Evolutionary conservation across 2,113 vertebrate genomes (phyloP).

Genomic region (Plestiodon gilberti): DNA sequence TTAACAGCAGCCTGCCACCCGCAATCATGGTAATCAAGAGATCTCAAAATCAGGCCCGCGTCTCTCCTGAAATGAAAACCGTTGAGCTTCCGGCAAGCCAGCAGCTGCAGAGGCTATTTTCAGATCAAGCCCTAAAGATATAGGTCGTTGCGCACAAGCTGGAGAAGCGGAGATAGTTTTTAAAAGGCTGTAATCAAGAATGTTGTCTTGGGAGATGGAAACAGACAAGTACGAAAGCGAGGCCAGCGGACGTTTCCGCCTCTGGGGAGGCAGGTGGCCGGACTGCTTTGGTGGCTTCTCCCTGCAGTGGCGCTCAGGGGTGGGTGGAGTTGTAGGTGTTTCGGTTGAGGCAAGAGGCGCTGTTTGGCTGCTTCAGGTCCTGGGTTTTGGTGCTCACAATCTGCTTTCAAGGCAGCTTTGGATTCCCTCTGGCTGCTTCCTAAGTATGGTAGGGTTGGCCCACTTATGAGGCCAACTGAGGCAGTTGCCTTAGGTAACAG

Average conservation of each 20-base stretch:
- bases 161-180: background rate
- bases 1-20: background rate
- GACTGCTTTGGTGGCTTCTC: no score
- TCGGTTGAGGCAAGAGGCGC: background rate
- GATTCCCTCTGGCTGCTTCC: background rate
- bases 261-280: background rate
- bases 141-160: background rate
- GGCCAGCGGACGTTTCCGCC: background rate
- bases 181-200: background rate
- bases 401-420: background rate
- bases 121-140: background rate
- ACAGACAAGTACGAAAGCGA: background rate
- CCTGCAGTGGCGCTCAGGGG: background rate
- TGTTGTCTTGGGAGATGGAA: background rate
- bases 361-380: background rate
- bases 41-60: rapidly evolving
- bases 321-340: background rate
- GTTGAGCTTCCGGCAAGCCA: constrained; percentile 1
- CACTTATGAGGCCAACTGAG: no score
- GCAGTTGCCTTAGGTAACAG: no score
- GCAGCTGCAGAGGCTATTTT: constrained; percentile 1
- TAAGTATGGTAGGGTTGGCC: no score
- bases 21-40: background rate
- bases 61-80: background rate
- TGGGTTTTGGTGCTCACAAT: background rate